These are phyloP conservation scores for Periophthalmus magnuspinnatus DNA, from an alignment of 2,797 vertebrate genomes.

Conservation along the genomic window DNA sequence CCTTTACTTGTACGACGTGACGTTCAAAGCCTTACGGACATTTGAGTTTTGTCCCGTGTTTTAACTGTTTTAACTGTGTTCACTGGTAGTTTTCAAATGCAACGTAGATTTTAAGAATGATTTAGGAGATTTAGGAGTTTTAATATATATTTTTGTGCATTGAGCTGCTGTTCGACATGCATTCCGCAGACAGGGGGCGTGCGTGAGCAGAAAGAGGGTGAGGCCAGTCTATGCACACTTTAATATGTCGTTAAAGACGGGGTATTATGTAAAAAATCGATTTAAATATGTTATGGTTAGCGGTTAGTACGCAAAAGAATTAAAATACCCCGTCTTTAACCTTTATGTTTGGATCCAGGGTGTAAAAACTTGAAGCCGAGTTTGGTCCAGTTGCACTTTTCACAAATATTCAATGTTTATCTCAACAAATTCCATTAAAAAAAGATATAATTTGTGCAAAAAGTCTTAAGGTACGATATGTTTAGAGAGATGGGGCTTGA, in stretches of 20 bases:
- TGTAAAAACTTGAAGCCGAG: conserved; percentile 1
- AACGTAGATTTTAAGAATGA: not conserved
- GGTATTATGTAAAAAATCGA: too few relatives aligned
- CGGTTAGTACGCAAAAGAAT: too few relatives aligned
- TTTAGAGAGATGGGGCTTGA: too few relatives aligned
- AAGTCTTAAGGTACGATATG: too few relatives aligned
- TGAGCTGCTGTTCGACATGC: conserved; percentile 50
- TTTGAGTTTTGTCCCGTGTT: conserved; percentile 51
- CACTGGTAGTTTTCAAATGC: conserved; percentile 19
- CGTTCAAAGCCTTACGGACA: conserved; percentile 62
- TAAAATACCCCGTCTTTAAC: not conserved
- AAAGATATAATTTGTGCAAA: too few relatives aligned
- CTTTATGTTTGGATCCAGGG: not conserved
- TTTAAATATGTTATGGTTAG: too few relatives aligned
- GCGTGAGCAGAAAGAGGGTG: not conserved
- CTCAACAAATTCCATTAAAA: conserved; percentile 20
- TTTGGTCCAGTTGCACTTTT: conserved; percentile 24
- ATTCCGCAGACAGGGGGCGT: conserved; percentile 34
- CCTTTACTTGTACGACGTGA: conserved; percentile 27
- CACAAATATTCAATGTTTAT: not conserved
- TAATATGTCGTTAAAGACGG: too few relatives aligned
- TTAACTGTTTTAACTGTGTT: conserved; percentile 29
- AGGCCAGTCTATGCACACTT: conserved; percentile 6
- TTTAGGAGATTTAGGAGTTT: conserved; percentile 24
- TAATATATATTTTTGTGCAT: conserved; percentile 44